Base-by-base conservation (phyloP, 2,113 vertebrate genomes). In the Ciconia boyciana region DNA sequence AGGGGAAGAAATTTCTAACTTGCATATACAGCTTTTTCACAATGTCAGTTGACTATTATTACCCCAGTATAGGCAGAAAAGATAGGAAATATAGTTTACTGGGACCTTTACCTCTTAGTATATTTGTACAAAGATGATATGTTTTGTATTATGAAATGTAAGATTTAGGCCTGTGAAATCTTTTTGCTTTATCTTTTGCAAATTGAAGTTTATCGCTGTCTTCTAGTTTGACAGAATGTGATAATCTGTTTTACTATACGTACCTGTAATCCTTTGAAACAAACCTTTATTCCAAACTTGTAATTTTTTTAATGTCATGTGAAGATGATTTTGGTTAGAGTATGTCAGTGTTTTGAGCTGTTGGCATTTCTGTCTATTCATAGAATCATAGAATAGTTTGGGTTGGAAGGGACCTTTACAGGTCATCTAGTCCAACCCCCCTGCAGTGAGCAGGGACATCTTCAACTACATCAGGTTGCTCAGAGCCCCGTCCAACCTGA, bases 241-340 rank as follows among this genome's bases (percentile, higher is more conserved):
- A 43, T 93, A 91, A 94, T 90, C 32, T 76, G 24, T 84, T 94
- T 92, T 58, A 57, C 58, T 87, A 21, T 65, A 78, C 44, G 41
- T 92, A 84, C 51, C 49, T 90, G 65, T 90, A 94, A 91, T 93
- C 28, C 57, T 95, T 94, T 68, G 70, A 84, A 95, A 95, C 39
- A 86, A 90, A 88, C 28, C 76, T 94, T 83, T 90, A 72, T 82
- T 87, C 71, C 72, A 74, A 91, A 46, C 11, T 39, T n/a, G 13
- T 8, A 10, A 20, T 31, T 62, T 52, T 89, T 44, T 58, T 31
- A 18, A 24, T 74, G 48, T 57, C 6, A 21, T n/a, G 31, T n/a
- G 55, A 49, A 74, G 25, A 65, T 68, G 11, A 54, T 86, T 90
- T 85, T 71, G 32, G 17, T 51, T 83, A 54, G 26, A 57, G 19